Evolutionary conservation across 2,113 vertebrate genomes (phyloP).

Genomic region (Myodes glareolus): DNA sequence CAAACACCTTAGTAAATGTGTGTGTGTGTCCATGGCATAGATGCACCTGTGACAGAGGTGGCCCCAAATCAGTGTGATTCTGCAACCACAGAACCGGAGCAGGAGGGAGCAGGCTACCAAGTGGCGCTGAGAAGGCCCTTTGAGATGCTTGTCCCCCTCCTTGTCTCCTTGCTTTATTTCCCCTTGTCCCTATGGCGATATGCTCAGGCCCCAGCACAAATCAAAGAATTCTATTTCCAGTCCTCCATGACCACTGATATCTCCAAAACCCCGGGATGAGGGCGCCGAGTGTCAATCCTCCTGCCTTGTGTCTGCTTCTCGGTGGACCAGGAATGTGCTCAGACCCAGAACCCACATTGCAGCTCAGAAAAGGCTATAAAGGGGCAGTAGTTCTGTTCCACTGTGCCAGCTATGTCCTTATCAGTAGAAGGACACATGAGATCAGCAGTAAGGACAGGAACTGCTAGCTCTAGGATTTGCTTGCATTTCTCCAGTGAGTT

Average conservation of each 20-base stretch:
- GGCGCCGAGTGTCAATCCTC: no score
- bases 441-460: background rate
- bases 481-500: background rate
- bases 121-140: background rate
- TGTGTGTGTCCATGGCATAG: background rate
- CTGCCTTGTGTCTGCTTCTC: background rate
- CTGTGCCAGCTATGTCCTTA: background rate
- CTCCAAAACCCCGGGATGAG: background rate
- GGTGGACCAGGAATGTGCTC: background rate
- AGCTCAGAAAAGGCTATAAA: background rate
- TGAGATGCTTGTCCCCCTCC: background rate
- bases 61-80: background rate
- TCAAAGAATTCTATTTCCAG: background rate
- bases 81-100: background rate
- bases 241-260: background rate
- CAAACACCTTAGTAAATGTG: background rate
- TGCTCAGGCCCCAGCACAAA: background rate
- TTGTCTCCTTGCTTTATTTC: background rate
- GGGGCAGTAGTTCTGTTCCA: background rate
- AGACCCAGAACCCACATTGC: background rate
- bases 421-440: slow-evolving; percentile 54
- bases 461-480: background rate
- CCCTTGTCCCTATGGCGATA: background rate
- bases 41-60: background rate
- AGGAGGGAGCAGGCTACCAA: background rate